These are phyloP conservation scores for Potamarius usumacintae DNA, from an alignment of 2,113 vertebrate genomes.

Conservation along the genomic window DNA sequence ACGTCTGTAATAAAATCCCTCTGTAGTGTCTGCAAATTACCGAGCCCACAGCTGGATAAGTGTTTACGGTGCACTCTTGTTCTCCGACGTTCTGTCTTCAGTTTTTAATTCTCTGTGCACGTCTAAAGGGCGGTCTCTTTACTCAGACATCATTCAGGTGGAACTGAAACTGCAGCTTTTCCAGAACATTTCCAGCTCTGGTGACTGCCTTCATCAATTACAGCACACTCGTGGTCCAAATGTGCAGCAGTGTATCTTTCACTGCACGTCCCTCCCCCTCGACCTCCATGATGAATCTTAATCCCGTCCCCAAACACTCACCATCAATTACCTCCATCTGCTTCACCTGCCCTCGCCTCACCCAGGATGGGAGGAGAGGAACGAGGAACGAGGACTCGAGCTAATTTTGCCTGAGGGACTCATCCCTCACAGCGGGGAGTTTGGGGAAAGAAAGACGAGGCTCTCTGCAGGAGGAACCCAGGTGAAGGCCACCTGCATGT, in stretches of 20 bases:
- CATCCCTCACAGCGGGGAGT: constrained; percentile 63
- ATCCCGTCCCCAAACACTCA: constrained; percentile 71
- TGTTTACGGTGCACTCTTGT: neutral
- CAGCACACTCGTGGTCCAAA: constrained; percentile 55
- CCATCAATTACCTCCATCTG: constrained; percentile 73
- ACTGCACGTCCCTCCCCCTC: constrained; percentile 57
- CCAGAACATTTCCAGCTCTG: constrained; percentile 48
- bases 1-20: neutral
- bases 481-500: constrained; percentile 34
- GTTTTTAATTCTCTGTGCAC: constrained; percentile 9
- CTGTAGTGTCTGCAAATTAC: no score
- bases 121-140: constrained; percentile 36
- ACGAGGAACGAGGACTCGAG: constrained; percentile 18
- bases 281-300: constrained; percentile 74
- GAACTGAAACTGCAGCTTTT: constrained; percentile 53
- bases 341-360: constrained; percentile 66
- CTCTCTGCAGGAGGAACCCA: constrained; percentile 23
- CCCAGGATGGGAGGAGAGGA: constrained; percentile 56
- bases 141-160: constrained; percentile 43
- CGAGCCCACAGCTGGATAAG: constrained; percentile 1
- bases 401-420: constrained; percentile 62
- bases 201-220: constrained; percentile 55
- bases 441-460: constrained; percentile 3
- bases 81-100: neutral
- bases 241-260: constrained; percentile 65